These are phyloP conservation scores for Plemyria rubiginata DNA, from an alignment of 2,888 invertebrate genomes.

Conservation along the genomic window DNA sequence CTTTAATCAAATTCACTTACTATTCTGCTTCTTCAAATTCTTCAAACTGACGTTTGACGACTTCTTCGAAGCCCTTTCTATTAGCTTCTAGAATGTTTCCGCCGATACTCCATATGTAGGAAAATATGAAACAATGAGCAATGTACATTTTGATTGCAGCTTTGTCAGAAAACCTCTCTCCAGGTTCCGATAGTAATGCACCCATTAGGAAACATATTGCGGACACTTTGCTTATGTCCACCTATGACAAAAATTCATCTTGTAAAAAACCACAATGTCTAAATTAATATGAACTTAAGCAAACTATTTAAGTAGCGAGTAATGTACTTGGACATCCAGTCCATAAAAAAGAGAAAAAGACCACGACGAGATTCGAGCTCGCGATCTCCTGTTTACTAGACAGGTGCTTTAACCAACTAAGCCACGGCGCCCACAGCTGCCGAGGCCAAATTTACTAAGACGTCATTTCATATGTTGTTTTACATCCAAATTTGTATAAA, in stretches of 20 bases:
- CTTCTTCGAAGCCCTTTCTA: conserved; percentile 88
- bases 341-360: conserved; percentile 41
- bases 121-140: conserved; percentile 91
- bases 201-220: conserved; percentile 91
- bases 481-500: too few species aligned
- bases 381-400: conserved; percentile 83
- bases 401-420: conserved; percentile 83
- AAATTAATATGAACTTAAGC: too few species aligned
- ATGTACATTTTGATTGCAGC: conserved; percentile 87
- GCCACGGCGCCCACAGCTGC: conserved; percentile 69
- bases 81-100: conserved; percentile 91
- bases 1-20: conserved; percentile 51
- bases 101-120: conserved; percentile 94
- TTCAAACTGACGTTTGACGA: conserved; percentile 88
- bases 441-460: too few species aligned
- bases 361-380: conserved; percentile 83
- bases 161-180: conserved; percentile 86
- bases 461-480: too few species aligned
- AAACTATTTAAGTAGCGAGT: too few species aligned
- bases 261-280: background rate
- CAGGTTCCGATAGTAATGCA: conserved; percentile 87
- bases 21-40: conserved; percentile 87
- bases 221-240: conserved; percentile 92
- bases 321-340: too few species aligned
- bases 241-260: conserved; percentile 71